Conservation (phyloP, 2,888 invertebrate species). For the Bibio marci region DNA sequence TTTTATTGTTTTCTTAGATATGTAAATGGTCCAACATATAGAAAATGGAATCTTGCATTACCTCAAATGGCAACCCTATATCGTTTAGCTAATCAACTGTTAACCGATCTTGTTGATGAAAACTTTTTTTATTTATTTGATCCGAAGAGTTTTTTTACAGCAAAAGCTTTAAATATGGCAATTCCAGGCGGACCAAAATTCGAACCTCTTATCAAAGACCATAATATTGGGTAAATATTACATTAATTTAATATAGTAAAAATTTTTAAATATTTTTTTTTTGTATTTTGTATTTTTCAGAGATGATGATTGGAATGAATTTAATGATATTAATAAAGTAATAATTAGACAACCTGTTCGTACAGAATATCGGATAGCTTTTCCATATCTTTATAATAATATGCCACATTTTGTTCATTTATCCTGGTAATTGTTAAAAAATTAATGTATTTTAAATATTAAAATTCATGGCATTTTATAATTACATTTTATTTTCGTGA, state of each 20-base stretch:
- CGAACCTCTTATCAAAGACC: slow-evolving; percentile 96
- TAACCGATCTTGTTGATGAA: slow-evolving; percentile 94
- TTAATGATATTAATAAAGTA: slow-evolving; percentile 99
- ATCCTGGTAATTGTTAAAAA: slow-evolving; percentile 63
- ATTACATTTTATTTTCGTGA: slow-evolving; percentile 3
- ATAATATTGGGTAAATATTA: slow-evolving; percentile 64
- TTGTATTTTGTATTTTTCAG: slow-evolving; percentile 29
- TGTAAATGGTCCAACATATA: slow-evolving; percentile 94
- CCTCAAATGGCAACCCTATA: slow-evolving; percentile 98
- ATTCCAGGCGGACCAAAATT: slow-evolving; percentile 99
- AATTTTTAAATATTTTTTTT: too few species aligned
- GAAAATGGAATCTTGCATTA: slow-evolving; percentile 87
- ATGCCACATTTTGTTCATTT: slow-evolving; percentile 96
- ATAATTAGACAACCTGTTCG: slow-evolving; percentile 97
- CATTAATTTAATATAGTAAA: not conserved
- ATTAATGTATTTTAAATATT: slow-evolving; percentile 1
- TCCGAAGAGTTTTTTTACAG: slow-evolving; percentile 98
- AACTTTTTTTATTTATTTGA: slow-evolving; percentile 99
- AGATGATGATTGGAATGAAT: slow-evolving; percentile 99
- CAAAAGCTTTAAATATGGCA: slow-evolving; percentile 98
- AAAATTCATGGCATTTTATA: slow-evolving; percentile 1
- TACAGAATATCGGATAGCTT: slow-evolving; percentile 98
- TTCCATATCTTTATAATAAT: slow-evolving; percentile 98
- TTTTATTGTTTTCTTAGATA: slow-evolving; percentile 30
- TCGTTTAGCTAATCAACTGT: slow-evolving; percentile 88